These are phyloP conservation scores for Enhydra lutris DNA, from an alignment of 2,113 vertebrate species.

Conservation along the genomic window DNA sequence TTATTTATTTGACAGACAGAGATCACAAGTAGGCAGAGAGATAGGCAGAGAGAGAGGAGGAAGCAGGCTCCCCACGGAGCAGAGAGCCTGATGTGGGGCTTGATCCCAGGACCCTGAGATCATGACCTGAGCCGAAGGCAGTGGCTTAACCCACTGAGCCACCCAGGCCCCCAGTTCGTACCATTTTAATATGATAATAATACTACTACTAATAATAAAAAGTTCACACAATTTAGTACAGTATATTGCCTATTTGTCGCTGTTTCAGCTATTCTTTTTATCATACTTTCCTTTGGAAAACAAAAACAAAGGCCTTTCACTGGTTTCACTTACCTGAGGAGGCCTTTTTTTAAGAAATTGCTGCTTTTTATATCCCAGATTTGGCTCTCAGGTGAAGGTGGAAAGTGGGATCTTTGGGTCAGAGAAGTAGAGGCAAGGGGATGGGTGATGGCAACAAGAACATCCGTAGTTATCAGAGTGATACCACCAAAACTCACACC, in stretches of 20 bases:
- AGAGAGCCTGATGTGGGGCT: too few species aligned
- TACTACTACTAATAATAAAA: neutral
- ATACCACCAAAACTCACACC: neutral
- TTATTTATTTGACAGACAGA: too few species aligned
- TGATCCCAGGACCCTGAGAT: too few species aligned
- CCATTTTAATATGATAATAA: neutral
- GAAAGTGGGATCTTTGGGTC: neutral
- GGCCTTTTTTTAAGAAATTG: neutral
- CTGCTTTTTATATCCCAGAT: neutral
- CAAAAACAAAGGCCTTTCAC: neutral
- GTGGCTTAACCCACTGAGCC: too few species aligned
- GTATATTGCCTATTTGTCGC: neutral
- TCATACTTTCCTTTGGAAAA: neutral
- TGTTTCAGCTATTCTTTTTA: neutral
- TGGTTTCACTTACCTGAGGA: neutral
- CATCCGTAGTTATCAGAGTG: neutral
- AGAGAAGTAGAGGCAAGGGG: neutral
- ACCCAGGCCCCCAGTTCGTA: too few species aligned
- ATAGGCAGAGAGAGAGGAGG: too few species aligned
- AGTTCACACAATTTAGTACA: neutral
- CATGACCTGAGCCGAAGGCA: too few species aligned
- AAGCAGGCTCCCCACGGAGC: too few species aligned
- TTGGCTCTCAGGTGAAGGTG: neutral
- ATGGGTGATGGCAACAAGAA: neutral
- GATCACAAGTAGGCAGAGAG: too few species aligned